Evolutionary conservation across 2,113 vertebrate genomes (phyloP).

Genomic region (Machaerirhynchus nigripectus): DNA sequence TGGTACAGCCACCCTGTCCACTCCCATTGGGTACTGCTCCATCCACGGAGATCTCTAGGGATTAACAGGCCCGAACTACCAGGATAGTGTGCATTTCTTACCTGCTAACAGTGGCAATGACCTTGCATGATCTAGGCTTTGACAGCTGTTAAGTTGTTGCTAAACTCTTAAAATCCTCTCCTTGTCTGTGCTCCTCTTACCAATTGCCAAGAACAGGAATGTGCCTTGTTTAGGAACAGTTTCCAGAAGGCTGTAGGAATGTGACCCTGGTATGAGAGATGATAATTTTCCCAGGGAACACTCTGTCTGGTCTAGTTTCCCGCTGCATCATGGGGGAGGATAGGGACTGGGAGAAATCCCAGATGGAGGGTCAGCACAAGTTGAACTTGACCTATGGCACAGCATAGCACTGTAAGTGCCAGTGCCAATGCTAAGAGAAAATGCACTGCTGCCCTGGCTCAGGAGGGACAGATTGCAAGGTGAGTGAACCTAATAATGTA

Average conservation of each 20-base stretch:
- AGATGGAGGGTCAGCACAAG: background rate
- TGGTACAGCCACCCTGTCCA: background rate
- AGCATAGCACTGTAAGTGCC: rapidly evolving
- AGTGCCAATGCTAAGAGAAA: background rate
- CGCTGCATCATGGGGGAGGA: background rate
- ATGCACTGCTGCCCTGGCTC: background rate
- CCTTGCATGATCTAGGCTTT: background rate
- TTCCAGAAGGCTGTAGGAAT: conserved; percentile 34
- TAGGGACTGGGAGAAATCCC: background rate
- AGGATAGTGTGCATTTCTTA: background rate
- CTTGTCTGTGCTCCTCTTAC: background rate
- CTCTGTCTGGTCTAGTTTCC: background rate
- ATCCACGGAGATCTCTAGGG: background rate
- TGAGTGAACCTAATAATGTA: background rate
- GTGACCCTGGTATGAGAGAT: conserved; percentile 39
- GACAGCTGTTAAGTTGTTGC: background rate
- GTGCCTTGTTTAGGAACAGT: conserved; percentile 45
- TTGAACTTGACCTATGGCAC: background rate
- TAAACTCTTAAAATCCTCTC: background rate
- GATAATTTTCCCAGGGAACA: conserved; percentile 2
- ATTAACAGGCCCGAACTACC: background rate
- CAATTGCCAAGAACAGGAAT: background rate
- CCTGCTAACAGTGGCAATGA: background rate
- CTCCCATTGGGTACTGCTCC: background rate
- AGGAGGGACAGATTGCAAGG: background rate